Evolutionary conservation across 92 coral and sea anemone species (phyloP).

Genomic region (Pocillopora grandis): DNA sequence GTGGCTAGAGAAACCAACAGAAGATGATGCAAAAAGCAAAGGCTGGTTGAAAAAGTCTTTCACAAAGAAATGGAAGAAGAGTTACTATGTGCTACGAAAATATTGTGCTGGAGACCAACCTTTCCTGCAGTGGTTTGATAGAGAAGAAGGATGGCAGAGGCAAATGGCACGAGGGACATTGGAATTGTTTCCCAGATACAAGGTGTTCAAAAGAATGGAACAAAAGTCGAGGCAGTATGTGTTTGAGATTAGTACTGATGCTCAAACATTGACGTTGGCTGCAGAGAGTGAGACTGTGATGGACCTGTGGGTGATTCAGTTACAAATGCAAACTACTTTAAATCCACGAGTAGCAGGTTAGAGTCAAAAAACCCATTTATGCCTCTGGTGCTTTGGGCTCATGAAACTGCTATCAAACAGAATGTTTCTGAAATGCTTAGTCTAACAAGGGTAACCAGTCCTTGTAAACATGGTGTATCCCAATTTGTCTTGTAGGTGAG

Average conservation of each 20-base stretch:
- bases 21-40: conserved; percentile 70
- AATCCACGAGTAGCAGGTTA: conserved; percentile 87
- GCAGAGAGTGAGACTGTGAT: conserved; percentile 90
- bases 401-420: too few species aligned
- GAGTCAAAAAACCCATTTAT: conserved; percentile 8
- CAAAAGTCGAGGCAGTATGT: conserved; percentile 77
- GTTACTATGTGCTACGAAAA: conserved; percentile 77
- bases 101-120: conserved; percentile 85
- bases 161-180: conserved; percentile 89
- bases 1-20: conserved; percentile 86
- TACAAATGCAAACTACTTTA: conserved; percentile 92
- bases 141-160: conserved; percentile 89
- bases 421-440: neutral
- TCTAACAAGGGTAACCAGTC: neutral
- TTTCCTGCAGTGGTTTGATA: conserved; percentile 95
- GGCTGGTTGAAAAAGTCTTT: conserved; percentile 90
- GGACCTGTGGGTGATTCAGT: conserved; percentile 98
- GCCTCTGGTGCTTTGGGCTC: too few species aligned
- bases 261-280: conserved; percentile 71
- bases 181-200: conserved; percentile 85
- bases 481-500: conserved; percentile 53
- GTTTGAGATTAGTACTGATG: conserved; percentile 91
- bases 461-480: neutral
- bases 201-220: conserved; percentile 78
- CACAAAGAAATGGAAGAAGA: conserved; percentile 92